phyloP scores from a whole-genome alignment of 2,113 vertebrate genomes.

The Trachemys scripta region DNA sequence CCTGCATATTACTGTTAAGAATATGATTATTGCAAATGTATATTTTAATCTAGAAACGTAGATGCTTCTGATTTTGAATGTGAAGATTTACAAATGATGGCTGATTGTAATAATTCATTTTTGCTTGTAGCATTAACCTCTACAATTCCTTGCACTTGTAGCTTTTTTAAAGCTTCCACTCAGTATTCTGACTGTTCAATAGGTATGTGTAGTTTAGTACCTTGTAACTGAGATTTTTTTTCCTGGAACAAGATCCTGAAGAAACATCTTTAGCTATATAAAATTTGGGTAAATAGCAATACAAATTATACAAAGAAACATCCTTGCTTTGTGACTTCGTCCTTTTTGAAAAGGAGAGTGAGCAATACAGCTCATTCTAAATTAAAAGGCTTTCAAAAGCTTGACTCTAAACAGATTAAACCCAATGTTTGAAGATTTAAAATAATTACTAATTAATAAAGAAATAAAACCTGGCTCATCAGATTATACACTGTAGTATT shows the following conservation, averaged over 20 bases:
- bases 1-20: not conserved
- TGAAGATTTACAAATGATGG: constrained; percentile 16
- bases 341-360: not conserved
- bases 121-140: constrained; percentile 11
- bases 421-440: constrained; percentile 5
- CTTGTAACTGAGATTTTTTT: constrained; percentile 8
- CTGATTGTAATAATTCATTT: constrained; percentile 43
- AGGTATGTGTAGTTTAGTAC: not conserved
- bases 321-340: not conserved
- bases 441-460: not conserved
- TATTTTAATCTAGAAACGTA: constrained; percentile 40
- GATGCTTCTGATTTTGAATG: constrained; percentile 10
- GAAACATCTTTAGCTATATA: not conserved
- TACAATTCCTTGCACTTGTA: not conserved
- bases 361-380: not conserved
- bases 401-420: not conserved
- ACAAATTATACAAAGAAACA: constrained; percentile 7
- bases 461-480: not conserved
- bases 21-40: not conserved
- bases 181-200: not conserved
- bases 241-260: not conserved
- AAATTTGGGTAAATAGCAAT: not conserved
- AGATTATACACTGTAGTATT: not conserved
- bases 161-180: constrained; percentile 35
- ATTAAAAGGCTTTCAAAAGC: not conserved